Conservation (phyloP, 2,888 invertebrate genomes). For the Plusia festucae region DNA sequence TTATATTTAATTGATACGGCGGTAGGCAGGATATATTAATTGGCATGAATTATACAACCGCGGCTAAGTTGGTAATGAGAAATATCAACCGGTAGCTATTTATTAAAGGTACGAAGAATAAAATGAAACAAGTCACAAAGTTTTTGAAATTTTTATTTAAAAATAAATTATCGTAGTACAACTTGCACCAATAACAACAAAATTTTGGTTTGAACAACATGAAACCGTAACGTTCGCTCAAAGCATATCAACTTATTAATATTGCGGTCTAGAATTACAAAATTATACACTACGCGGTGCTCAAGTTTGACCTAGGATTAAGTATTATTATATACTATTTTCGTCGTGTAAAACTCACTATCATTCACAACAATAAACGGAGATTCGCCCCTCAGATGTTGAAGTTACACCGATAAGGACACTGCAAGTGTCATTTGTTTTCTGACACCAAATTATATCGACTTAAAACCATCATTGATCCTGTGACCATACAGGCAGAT, state of each 20-base stretch:
- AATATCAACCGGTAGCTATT: slow-evolving; percentile 6
- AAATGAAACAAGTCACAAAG: slow-evolving; percentile 54
- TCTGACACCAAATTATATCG: not conserved
- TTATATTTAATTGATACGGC: slow-evolving; percentile 10
- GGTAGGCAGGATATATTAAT: slow-evolving; percentile 4
- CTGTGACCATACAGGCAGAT: not conserved
- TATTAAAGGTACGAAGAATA: not conserved
- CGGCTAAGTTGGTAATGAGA: slow-evolving; percentile 1
- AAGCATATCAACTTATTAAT: slow-evolving; percentile 78
- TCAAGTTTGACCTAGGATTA: slow-evolving; percentile 69
- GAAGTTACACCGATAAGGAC: slow-evolving; percentile 31
- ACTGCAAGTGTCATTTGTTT: not conserved
- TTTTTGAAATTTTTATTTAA: slow-evolving; percentile 86
- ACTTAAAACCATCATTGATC: not conserved
- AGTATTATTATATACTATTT: slow-evolving; percentile 59
- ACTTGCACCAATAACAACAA: slow-evolving; percentile 89
- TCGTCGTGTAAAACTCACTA: slow-evolving; percentile 62
- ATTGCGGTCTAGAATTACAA: slow-evolving; percentile 74
- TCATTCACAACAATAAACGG: slow-evolving; percentile 69
- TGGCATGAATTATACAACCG: not conserved
- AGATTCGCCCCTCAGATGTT: slow-evolving; percentile 71
- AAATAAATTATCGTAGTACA: slow-evolving; percentile 89
- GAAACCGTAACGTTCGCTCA: slow-evolving; percentile 84
- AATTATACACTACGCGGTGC: slow-evolving; percentile 78
- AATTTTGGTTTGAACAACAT: slow-evolving; percentile 87